These are phyloP conservation scores for Bombus sibiricus DNA, from an alignment of 1,140 invertebrate species.

Conservation along the genomic window DNA sequence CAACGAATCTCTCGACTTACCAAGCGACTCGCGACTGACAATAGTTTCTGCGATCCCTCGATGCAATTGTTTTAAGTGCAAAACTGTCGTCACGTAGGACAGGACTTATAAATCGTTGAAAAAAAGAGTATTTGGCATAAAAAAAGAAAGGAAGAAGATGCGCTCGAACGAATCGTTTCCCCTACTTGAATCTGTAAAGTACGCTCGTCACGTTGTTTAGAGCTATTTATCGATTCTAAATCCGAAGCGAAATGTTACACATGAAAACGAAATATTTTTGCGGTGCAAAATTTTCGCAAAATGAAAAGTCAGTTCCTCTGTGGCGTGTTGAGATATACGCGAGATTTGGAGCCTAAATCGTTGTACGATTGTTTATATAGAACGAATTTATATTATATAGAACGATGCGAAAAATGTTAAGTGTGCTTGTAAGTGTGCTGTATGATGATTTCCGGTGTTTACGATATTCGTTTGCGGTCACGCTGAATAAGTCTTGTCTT, in stretches of 20 bases:
- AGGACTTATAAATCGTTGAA: constrained; percentile 26
- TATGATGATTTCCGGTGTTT: constrained; percentile 37
- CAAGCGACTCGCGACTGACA: constrained; percentile 35
- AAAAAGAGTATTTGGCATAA: neutral
- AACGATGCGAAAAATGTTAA: constrained; percentile 13
- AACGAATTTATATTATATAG: constrained; percentile 19
- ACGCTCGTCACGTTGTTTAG: constrained; percentile 4
- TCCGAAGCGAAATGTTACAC: neutral
- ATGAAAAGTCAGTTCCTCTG: constrained; percentile 42
- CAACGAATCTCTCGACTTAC: constrained; percentile 61
- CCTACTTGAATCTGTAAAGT: neutral
- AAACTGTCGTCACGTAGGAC: constrained; percentile 20
- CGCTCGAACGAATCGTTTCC: constrained; percentile 24
- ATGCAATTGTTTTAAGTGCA: constrained; percentile 16
- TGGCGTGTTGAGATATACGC: neutral
- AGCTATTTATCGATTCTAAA: neutral
- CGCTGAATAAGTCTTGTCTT: constrained; percentile 47
- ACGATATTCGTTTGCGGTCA: constrained; percentile 22
- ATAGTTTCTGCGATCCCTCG: constrained; percentile 20
- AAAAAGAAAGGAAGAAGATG: neutral
- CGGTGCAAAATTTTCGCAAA: constrained; percentile 27
- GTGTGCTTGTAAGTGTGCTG: constrained; percentile 28
- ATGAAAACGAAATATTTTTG: constrained; percentile 11
- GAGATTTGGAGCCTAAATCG: constrained; percentile 29
- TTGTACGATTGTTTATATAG: constrained; percentile 41